phyloP scores from a whole-genome alignment of 1,140 invertebrate genomes.

The Trigoniulus corallinus region DNA sequence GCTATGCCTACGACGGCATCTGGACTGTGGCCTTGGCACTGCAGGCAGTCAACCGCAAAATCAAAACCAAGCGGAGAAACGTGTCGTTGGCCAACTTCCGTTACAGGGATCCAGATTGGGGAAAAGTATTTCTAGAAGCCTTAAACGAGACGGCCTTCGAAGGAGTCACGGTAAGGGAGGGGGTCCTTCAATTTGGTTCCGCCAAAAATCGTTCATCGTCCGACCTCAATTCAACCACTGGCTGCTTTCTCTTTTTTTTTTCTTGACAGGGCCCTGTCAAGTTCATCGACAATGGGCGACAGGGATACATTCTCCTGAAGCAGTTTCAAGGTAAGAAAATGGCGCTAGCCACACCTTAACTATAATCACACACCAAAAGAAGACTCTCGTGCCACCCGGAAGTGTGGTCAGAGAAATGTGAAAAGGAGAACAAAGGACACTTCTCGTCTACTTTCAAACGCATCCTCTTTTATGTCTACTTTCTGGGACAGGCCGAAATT shows the following conservation, averaged over 20 bases:
- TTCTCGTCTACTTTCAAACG: too few relatives aligned
- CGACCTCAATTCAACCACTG: too few relatives aligned
- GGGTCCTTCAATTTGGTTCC: too few relatives aligned
- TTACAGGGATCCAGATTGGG: conserved; percentile 73
- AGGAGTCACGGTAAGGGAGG: conserved; percentile 74
- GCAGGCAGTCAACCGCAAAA: conserved; percentile 58
- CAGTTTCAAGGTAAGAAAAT: conserved; percentile 65
- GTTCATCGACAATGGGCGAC: conserved; percentile 88
- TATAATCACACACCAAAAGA: too few relatives aligned
- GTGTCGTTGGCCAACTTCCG: conserved; percentile 46
- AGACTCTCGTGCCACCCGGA: too few relatives aligned
- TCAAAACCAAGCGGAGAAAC: conserved; percentile 18
- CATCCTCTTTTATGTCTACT: too few relatives aligned
- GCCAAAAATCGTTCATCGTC: too few relatives aligned
- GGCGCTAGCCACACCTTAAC: too few relatives aligned
- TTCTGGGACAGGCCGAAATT: too few relatives aligned
- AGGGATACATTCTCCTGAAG: conserved; percentile 81
- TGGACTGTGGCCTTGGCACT: conserved; percentile 90
- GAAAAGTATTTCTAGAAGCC: conserved; percentile 65
- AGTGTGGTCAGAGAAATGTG: too few relatives aligned
- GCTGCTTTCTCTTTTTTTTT: background rate
- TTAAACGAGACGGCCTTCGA: conserved; percentile 79
- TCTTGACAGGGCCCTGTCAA: conserved; percentile 64
- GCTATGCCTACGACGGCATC: conserved; percentile 92
- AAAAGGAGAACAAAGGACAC: background rate